phyloP scores from a whole-genome alignment of 1,140 invertebrate genomes.

The Rhizoglyphus robini region DNA sequence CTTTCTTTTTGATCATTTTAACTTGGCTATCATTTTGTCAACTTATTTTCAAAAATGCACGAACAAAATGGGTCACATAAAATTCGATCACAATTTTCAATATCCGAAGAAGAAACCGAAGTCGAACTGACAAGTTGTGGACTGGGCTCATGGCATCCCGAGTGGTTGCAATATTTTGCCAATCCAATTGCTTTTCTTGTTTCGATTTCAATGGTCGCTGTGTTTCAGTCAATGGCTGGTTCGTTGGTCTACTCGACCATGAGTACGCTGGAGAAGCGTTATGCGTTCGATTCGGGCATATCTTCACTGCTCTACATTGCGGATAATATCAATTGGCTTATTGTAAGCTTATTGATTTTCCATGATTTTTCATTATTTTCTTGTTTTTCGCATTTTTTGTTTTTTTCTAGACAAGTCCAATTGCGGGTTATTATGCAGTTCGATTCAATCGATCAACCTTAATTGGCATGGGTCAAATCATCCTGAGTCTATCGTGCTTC shows the following conservation, averaged over 20 bases:
- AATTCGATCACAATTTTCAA: no score
- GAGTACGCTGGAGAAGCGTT: constrained; percentile 62
- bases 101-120: no score
- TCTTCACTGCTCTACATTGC: constrained; percentile 41
- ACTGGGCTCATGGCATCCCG: constrained; percentile 16
- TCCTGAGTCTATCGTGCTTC: constrained; percentile 33
- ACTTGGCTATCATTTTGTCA: no score
- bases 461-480: constrained; percentile 44
- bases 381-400: no score
- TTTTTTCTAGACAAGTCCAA: constrained; percentile 23
- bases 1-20: no score
- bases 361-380: no score
- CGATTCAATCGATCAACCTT: constrained; percentile 51
- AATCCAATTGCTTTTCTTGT: constrained; percentile 59
- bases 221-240: constrained; percentile 56
- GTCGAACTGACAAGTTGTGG: constrained; percentile 16
- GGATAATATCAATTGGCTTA: constrained; percentile 23
- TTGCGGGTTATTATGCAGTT: constrained; percentile 50
- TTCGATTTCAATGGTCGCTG: constrained; percentile 53
- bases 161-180: constrained; percentile 50
- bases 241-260: constrained; percentile 50
- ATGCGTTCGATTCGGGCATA: constrained; percentile 57
- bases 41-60: no score
- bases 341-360: no score
- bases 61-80: no score